Base-by-base conservation (phyloP, 2,888 invertebrate genomes). In the Eustalomyia histrio region DNA sequence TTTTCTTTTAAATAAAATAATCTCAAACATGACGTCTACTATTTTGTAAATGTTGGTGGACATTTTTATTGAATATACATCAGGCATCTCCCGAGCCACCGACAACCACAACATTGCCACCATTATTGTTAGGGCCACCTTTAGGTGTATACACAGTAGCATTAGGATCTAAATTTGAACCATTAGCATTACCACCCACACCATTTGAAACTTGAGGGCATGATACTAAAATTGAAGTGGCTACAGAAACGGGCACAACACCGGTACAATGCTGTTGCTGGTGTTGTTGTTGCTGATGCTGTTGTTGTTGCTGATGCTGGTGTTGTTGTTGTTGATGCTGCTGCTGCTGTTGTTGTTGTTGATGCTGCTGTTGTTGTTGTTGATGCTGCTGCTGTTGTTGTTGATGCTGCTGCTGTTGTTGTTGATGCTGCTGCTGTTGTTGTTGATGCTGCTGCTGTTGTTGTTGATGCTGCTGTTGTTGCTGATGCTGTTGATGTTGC, bases 131-230 rank as follows among this genome's bases (percentile, higher is more conserved):
- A 53, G 93, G 91, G 83, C 93, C 93, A 85, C 92, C 91, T 88
- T 97, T 97, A 83, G 97, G 97, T 84, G 97, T 97, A 92, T 97
- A 97, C 85, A 95, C 96, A 83, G 95, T 94, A 83, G 97, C 97
- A 92, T 97, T 97, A 75, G 97, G 97, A 92, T 97, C 97, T 81
- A 97, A 93, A 86, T 92, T 93, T 9, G 90, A 90, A 18, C 84
- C 75, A n/a, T 87, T 87, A 7, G 83, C 81, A 21, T 83, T 84
- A 16, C 84, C 72, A 60, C 84, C 72, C 58, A 76, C 73, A 14
- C 82, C 76, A 65, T 76, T 76, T 50, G 76, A 57, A 35, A 72
- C 79, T 76, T 80, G 86, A 79, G 60, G 84, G 83, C 78, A 84
- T 52, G 83, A 57, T 58, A 86, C 86, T 63, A 87, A 86, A 5